Evolutionary conservation across 2,113 vertebrate species (phyloP).

Genomic region (Tamias sibiricus): DNA sequence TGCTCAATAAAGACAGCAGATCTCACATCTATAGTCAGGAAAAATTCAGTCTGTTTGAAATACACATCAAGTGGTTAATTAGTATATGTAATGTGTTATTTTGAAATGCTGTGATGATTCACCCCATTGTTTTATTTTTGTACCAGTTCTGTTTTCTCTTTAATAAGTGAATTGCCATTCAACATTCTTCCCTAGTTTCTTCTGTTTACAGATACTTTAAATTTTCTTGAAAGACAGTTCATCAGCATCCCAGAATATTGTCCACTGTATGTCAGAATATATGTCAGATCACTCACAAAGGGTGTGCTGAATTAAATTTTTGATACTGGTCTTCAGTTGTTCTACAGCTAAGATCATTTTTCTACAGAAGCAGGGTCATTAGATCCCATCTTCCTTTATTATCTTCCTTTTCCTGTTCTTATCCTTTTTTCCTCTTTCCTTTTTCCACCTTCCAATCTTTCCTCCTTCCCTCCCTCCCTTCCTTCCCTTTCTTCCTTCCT

Average conservation of each 20-base stretch:
- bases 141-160: background rate
- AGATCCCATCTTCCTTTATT: background rate
- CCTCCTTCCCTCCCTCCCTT: fast-evolving
- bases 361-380: too few species aligned
- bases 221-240: background rate
- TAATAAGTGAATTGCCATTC: background rate
- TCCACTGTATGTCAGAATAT: fast-evolving
- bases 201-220: background rate
- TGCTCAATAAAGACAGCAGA: fast-evolving
- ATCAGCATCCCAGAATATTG: too few species aligned
- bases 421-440: background rate
- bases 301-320: background rate
- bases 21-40: background rate
- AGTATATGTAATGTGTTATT: fast-evolving
- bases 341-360: background rate
- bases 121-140: background rate
- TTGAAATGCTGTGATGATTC: background rate
- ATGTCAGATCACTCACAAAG: background rate
- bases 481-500: fast-evolving
- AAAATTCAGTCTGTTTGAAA: background rate
- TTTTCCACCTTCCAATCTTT: too few species aligned
- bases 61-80: fast-evolving
- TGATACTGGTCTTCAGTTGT: background rate
- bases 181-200: background rate
- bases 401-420: background rate